Evolutionary conservation across 2,888 invertebrate species (phyloP).

Genomic region (Ornithoptera alexandrae): DNA sequence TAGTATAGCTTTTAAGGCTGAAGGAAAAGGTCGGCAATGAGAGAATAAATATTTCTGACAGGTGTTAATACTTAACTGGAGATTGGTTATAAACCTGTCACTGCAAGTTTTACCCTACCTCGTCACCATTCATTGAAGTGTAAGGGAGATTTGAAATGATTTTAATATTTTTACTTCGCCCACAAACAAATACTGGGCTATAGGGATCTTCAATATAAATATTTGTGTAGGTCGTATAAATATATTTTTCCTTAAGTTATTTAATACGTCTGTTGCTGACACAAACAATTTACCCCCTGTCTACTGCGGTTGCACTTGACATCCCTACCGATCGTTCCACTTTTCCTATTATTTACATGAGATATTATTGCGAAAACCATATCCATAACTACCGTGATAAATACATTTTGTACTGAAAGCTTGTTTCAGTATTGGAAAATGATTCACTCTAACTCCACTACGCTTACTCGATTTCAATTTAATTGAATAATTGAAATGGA

Average conservation of each 20-base stretch:
- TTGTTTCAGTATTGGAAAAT: slow-evolving; percentile 1
- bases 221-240: not conserved
- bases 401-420: not conserved
- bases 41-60: not conserved
- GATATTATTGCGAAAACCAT: not conserved
- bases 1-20: no score
- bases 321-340: slow-evolving; percentile 15
- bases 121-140: not conserved
- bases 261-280: slow-evolving; percentile 14
- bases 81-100: not conserved
- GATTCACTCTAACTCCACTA: not conserved
- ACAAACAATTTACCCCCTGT: slow-evolving; percentile 21
- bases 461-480: not conserved
- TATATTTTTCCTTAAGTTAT: not conserved
- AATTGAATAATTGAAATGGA: not conserved
- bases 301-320: slow-evolving; percentile 17
- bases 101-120: not conserved
- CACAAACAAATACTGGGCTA: no score
- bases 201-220: not conserved
- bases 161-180: not conserved
- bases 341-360: slow-evolving; percentile 18
- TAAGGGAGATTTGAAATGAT: not conserved
- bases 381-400: not conserved
- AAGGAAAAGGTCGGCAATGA: not conserved
- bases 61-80: not conserved